These are phyloP conservation scores for Urocolius indicus DNA, from an alignment of 2,113 vertebrate species.

Conservation along the genomic window DNA sequence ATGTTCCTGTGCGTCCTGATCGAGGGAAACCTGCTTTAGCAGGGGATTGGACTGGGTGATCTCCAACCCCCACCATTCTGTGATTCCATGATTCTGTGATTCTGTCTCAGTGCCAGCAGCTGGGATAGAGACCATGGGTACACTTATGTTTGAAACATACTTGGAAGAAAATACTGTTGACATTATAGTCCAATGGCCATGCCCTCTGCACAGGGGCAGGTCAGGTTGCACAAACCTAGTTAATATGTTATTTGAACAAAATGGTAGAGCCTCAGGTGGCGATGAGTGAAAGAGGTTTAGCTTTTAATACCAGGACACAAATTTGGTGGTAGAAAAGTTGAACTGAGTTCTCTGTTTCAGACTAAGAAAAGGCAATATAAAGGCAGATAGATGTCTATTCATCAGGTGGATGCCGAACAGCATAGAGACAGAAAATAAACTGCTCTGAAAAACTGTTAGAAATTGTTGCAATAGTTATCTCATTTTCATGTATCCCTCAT, in stretches of 20 bases:
- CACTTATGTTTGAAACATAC: background rate
- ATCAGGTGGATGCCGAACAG: background rate
- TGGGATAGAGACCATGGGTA: too few species aligned
- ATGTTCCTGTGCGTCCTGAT: too few species aligned
- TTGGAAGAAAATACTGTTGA: background rate
- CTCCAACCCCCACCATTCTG: too few species aligned
- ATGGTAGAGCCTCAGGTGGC: background rate
- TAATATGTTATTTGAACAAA: background rate
- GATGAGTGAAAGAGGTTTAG: background rate
- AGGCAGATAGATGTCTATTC: background rate
- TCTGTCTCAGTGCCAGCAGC: too few species aligned
- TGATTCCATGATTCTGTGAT: too few species aligned
- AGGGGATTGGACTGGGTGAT: too few species aligned
- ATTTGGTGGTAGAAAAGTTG: background rate
- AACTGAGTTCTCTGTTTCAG: background rate
- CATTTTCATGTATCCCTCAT: background rate
- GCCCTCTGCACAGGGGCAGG: background rate
- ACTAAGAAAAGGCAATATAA: background rate
- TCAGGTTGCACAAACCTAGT: background rate
- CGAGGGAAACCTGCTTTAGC: too few species aligned
- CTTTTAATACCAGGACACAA: background rate
- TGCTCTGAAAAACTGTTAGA: background rate
- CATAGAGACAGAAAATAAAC: background rate
- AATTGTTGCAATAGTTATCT: background rate
- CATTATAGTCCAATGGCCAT: background rate